A percentile compares a stretch with the other conserved stretches of the same genome.
phyloP scores from a whole-genome alignment of 1,140 invertebrate genomes.

The Ephestia elutella region DNA sequence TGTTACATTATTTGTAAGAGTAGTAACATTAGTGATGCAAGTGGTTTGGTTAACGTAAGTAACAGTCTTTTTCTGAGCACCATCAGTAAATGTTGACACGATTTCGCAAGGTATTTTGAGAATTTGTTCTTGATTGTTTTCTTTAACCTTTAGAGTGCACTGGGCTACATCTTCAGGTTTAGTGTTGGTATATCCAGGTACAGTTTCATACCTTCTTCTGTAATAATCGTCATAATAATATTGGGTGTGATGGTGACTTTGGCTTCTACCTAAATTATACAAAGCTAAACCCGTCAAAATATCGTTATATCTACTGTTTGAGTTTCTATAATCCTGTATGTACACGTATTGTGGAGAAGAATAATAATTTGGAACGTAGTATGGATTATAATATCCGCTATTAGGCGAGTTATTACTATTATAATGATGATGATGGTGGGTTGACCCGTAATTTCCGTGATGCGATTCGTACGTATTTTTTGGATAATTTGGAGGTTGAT shows the following conservation, averaged over 20 bases:
- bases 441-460: slow-evolving; percentile 19
- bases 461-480: not conserved
- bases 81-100: slow-evolving; percentile 58
- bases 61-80: slow-evolving; percentile 2
- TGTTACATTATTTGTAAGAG: not conserved
- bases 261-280: slow-evolving; percentile 60
- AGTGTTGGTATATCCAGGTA: slow-evolving; percentile 18
- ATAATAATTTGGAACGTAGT: slow-evolving; percentile 35
- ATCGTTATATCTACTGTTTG: slow-evolving; percentile 51
- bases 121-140: slow-evolving; percentile 38
- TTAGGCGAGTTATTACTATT: slow-evolving; percentile 2
- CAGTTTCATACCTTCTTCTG: slow-evolving; percentile 36
- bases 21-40: slow-evolving; percentile 17
- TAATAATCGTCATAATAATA: slow-evolving; percentile 66
- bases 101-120: slow-evolving; percentile 64
- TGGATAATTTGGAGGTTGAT: not conserved
- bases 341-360: slow-evolving; percentile 55
- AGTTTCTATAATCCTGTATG: slow-evolving; percentile 54
- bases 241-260: slow-evolving; percentile 45
- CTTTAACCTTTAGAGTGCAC: slow-evolving; percentile 51
- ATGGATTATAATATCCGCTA: not conserved
- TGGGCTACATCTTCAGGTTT: slow-evolving; percentile 37
- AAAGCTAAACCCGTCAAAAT: slow-evolving; percentile 55
- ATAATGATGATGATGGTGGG: slow-evolving; percentile 18
- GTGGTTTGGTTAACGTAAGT: slow-evolving; percentile 9